Conservation (phyloP, 2,888 invertebrate genomes). For the Chrysodeixis includens region DNA sequence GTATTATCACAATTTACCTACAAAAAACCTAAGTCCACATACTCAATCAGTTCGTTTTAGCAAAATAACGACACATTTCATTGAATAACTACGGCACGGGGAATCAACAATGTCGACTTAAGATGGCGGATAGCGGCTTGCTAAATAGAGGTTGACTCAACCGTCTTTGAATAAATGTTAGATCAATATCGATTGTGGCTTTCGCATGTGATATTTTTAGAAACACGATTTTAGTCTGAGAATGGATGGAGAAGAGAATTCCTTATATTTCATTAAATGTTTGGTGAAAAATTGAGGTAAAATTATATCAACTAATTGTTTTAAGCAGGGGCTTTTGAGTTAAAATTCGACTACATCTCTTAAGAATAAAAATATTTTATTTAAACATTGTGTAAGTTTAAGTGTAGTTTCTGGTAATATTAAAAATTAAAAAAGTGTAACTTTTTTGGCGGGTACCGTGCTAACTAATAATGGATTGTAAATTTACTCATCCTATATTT, state of each 20-base stretch:
- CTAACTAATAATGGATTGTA: no score
- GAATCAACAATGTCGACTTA: slow-evolving; percentile 73
- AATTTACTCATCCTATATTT: no score
- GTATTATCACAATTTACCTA: slow-evolving; percentile 53
- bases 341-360: not conserved
- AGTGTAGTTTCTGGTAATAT: no score
- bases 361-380: not conserved
- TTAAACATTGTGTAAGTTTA: no score
- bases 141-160: slow-evolving; percentile 47
- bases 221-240: not conserved
- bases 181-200: slow-evolving; percentile 50
- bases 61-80: slow-evolving; percentile 53
- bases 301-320: not conserved
- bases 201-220: slow-evolving; percentile 25
- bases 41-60: slow-evolving; percentile 64
- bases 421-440: no score
- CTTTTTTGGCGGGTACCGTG: no score
- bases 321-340: not conserved
- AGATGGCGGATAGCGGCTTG: slow-evolving; percentile 74
- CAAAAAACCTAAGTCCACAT: slow-evolving; percentile 76
- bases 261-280: no score
- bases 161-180: slow-evolving; percentile 36
- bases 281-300: not conserved
- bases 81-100: slow-evolving; percentile 52
- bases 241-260: not conserved